Percentiles rank a stretch among this genome's conserved stretches.
Evolutionary conservation across 1,140 invertebrate species (phyloP).

Genomic region (Geopemphigus sp.): DNA sequence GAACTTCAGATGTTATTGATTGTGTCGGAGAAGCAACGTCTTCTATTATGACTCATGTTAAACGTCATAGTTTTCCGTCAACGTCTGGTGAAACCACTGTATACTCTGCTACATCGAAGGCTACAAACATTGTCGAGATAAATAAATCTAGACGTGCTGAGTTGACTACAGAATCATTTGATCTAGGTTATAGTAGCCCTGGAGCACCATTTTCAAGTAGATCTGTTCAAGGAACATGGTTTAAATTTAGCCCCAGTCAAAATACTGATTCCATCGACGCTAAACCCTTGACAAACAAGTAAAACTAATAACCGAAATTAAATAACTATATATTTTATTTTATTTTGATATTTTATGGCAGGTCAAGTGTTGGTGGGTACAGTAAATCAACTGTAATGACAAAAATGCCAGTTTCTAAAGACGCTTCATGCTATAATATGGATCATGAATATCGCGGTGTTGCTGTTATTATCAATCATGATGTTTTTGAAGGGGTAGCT

Average conservation of each 20-base stretch:
- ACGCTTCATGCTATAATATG: slow-evolving; percentile 82
- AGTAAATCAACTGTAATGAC: slow-evolving; percentile 53
- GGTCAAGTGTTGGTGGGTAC: neutral
- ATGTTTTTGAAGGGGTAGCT: slow-evolving; percentile 61
- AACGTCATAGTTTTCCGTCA: slow-evolving; percentile 43
- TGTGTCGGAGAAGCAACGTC: slow-evolving; percentile 51
- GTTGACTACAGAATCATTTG: neutral
- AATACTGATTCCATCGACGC: slow-evolving; percentile 41
- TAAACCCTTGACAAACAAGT: neutral
- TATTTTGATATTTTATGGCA: slow-evolving; percentile 18
- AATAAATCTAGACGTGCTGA: slow-evolving; percentile 30
- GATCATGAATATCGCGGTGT: slow-evolving; percentile 74
- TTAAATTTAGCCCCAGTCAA: slow-evolving; percentile 24
- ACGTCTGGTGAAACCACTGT: neutral
- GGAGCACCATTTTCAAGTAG: slow-evolving; percentile 9
- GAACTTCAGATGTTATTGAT: slow-evolving; percentile 53
- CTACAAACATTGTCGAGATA: slow-evolving; percentile 1
- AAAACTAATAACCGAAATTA: neutral
- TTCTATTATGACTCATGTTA: neutral
- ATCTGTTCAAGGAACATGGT: slow-evolving; percentile 19
- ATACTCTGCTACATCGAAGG: slow-evolving; percentile 7
- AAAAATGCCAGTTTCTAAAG: slow-evolving; percentile 66
- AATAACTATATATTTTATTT: neutral
- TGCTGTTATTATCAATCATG: slow-evolving; percentile 89
- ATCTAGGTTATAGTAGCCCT: slow-evolving; percentile 41